phyloP scores from a whole-genome alignment of 2,888 invertebrate genomes.

The Crocallis elinguaria region DNA sequence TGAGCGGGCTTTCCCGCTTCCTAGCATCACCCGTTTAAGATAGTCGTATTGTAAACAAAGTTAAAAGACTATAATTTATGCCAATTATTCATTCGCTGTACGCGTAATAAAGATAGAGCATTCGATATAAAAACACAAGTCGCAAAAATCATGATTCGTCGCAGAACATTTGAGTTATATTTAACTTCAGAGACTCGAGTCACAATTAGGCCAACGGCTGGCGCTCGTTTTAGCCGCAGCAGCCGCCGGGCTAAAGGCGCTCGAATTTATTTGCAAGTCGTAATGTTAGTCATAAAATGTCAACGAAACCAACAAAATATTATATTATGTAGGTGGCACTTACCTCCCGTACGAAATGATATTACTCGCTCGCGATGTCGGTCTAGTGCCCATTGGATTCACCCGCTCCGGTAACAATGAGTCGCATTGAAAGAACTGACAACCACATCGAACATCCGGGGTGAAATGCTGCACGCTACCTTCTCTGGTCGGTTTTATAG shows the following conservation, averaged over 20 bases:
- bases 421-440: slow-evolving; percentile 93
- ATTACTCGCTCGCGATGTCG: slow-evolving; percentile 86
- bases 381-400: slow-evolving; percentile 87
- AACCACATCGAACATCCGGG: slow-evolving; percentile 93
- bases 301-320: slow-evolving; percentile 54
- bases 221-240: slow-evolving; percentile 83
- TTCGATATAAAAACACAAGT: slow-evolving; percentile 50
- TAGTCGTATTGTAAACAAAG: too few species aligned
- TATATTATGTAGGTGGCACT: slow-evolving; percentile 59
- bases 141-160: slow-evolving; percentile 60
- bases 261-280: slow-evolving; percentile 63
- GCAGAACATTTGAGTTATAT: slow-evolving; percentile 71
- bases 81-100: slow-evolving; percentile 46
- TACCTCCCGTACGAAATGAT: slow-evolving; percentile 73
- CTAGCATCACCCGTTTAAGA: too few species aligned
- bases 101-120: slow-evolving; percentile 35
- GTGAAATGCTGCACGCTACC: slow-evolving; percentile 89
- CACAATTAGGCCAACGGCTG: slow-evolving; percentile 81
- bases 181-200: slow-evolving; percentile 73
- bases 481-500: slow-evolving; percentile 88
- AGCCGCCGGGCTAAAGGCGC: slow-evolving; percentile 69
- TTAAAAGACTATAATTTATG: too few species aligned
- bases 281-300: slow-evolving; percentile 67
- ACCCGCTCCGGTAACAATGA: slow-evolving; percentile 90
- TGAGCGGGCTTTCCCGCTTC: too few species aligned